Conservation (phyloP, 1,140 invertebrate species). For the Theocolax elegans region DNA sequence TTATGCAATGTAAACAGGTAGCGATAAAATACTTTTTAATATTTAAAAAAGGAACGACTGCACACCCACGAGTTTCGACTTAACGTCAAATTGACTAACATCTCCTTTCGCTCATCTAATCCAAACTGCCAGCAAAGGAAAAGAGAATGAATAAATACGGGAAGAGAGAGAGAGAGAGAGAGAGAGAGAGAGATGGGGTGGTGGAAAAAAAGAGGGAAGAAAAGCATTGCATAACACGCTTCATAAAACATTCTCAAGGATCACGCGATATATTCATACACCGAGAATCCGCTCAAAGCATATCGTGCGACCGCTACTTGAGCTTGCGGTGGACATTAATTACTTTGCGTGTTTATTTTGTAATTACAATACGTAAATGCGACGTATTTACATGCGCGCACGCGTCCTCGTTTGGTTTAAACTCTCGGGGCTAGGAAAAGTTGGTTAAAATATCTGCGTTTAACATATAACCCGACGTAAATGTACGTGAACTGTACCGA, state of each 20-base stretch:
- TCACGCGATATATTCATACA: slow-evolving; percentile 11
- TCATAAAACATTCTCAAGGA: slow-evolving; percentile 8
- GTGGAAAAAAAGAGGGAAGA: background rate
- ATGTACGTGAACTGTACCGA: too few species aligned
- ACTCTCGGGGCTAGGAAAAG: too few species aligned
- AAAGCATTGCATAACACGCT: background rate
- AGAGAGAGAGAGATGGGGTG: background rate
- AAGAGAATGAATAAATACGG: background rate
- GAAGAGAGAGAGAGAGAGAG: background rate
- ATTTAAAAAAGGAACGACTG: background rate
- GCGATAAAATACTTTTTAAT: background rate
- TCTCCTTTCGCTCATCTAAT: background rate
- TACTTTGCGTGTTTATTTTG: slow-evolving; percentile 17
- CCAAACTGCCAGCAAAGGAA: background rate
- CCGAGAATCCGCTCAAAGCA: too few species aligned
- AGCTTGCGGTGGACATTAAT: slow-evolving; percentile 9
- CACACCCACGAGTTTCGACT: background rate
- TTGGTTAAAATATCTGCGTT: too few species aligned
- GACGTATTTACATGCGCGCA: too few species aligned
- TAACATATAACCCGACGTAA: too few species aligned
- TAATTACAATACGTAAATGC: slow-evolving; percentile 7
- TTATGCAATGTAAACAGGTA: background rate
- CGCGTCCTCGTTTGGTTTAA: too few species aligned
- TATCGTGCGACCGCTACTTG: background rate
- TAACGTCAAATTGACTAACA: background rate